These are phyloP conservation scores for Eutrigla gurnardus DNA, from an alignment of 2,797 vertebrate genomes.

Conservation along the genomic window DNA sequence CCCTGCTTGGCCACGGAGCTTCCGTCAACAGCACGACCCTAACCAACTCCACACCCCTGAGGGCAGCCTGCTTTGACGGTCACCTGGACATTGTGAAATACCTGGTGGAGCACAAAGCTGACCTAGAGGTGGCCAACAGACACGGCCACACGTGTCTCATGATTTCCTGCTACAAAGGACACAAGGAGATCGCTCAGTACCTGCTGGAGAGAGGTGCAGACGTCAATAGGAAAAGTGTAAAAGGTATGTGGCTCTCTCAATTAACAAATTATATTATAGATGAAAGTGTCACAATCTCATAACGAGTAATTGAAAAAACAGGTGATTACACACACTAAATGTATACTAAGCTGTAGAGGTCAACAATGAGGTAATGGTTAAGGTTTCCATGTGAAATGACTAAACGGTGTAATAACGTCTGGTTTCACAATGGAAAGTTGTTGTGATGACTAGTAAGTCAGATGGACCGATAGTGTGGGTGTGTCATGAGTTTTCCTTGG, in stretches of 20 bases:
- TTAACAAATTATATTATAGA: no score
- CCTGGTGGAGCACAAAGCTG: conserved; percentile 96
- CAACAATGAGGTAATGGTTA: not conserved
- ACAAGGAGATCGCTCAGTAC: conserved; percentile 97
- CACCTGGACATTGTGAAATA: conserved; percentile 98
- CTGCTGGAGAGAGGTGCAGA: conserved; percentile 97
- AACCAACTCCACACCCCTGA: conserved; percentile 95
- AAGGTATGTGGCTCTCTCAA: conserved; percentile 85
- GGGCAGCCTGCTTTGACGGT: conserved; percentile 98
- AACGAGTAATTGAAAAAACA: not conserved
- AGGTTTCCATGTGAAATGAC: conserved; percentile 45
- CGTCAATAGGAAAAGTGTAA: conserved; percentile 98
- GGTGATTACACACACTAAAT: not conserved
- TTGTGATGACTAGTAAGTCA: conserved; percentile 5
- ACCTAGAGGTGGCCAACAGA: conserved; percentile 97
- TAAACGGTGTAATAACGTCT: conserved; percentile 44
- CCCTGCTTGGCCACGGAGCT: conserved; percentile 93
- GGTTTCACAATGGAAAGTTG: conserved; percentile 63
- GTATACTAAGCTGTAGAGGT: not conserved
- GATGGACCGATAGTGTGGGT: conserved; percentile 29
- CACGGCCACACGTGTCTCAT: conserved; percentile 98
- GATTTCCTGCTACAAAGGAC: conserved; percentile 99
- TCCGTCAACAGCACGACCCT: conserved; percentile 98
- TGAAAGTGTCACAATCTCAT: no score
- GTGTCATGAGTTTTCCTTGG: conserved; percentile 36